Percentiles rank a stretch among this genome's conserved stretches.
phyloP scores from a whole-genome alignment of 2,888 invertebrate species.

The Campopleginae sp. region DNA sequence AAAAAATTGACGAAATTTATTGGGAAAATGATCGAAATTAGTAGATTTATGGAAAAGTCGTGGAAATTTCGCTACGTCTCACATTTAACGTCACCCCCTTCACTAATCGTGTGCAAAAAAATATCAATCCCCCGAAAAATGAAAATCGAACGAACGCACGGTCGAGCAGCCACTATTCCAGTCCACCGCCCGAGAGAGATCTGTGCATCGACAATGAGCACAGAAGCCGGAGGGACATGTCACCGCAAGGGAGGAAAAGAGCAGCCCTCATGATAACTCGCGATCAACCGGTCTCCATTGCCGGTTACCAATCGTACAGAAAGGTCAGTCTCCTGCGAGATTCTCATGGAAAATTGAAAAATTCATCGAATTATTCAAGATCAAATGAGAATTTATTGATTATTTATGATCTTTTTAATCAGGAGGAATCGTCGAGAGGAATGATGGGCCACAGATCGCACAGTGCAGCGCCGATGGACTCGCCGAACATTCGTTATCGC shows the following conservation, averaged over 20 bases:
- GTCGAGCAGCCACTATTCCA: slow-evolving; percentile 83
- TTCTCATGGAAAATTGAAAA: neutral
- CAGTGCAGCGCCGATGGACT: slow-evolving; percentile 92
- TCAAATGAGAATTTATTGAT: neutral
- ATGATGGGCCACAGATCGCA: slow-evolving; percentile 91
- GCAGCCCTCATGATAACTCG: slow-evolving; percentile 89
- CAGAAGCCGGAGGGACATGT: slow-evolving; percentile 93
- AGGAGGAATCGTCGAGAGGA: slow-evolving; percentile 84
- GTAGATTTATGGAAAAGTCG: neutral
- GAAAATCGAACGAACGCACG: slow-evolving; percentile 68
- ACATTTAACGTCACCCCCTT: slow-evolving; percentile 71
- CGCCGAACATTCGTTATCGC: slow-evolving; percentile 86
- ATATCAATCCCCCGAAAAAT: slow-evolving; percentile 19
- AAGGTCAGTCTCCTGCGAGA: slow-evolving; percentile 82
- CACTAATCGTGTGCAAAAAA: slow-evolving; percentile 75
- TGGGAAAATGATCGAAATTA: neutral
- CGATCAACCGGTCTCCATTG: slow-evolving; percentile 82
- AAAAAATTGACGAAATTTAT: neutral
- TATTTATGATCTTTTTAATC: slow-evolving; percentile 70
- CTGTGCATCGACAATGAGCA: slow-evolving; percentile 87
- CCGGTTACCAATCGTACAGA: slow-evolving; percentile 81
- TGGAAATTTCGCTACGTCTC: slow-evolving; percentile 37
- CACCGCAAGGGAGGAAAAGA: slow-evolving; percentile 90
- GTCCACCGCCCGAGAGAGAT: slow-evolving; percentile 85
- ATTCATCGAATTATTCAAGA: neutral